Percentiles rank a stretch among this genome's conserved stretches.
Evolutionary conservation across 2,797 vertebrate genomes (phyloP).

Genomic region (Bradypodion ventrale): DNA sequence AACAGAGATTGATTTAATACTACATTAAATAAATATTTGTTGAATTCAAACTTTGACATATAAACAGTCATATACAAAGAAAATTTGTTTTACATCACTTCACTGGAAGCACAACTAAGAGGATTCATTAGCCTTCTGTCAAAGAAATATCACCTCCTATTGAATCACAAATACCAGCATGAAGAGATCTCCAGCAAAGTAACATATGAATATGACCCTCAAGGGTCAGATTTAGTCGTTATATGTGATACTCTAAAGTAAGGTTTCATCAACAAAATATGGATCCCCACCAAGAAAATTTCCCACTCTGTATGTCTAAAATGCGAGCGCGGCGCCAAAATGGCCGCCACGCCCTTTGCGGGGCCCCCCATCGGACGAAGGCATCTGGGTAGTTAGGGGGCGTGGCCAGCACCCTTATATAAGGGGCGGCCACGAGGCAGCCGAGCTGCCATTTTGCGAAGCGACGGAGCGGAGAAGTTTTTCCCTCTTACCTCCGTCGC

Average conservation of each 20-base stretch:
- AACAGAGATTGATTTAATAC: neutral
- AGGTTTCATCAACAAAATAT: neutral
- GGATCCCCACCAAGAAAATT: neutral
- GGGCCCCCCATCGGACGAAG: too few species aligned
- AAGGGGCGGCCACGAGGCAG: too few species aligned
- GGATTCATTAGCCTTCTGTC: neutral
- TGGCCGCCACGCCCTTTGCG: too few species aligned
- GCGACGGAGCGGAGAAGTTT: too few species aligned
- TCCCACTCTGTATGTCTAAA: neutral
- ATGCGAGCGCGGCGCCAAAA: too few species aligned
- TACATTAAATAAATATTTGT: neutral
- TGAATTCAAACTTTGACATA: neutral
- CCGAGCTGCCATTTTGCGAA: too few species aligned
- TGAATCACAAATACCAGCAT: conserved; percentile 1
- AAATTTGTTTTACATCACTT: neutral
- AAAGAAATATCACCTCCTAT: neutral
- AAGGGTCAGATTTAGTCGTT: neutral
- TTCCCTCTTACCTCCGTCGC: too few species aligned
- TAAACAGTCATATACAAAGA: neutral
- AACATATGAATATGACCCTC: neutral
- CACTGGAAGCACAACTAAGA: neutral
- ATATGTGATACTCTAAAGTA: neutral
- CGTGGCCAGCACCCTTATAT: too few species aligned
- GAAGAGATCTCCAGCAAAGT: neutral
- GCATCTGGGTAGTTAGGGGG: too few species aligned